Evolutionary conservation across 2,797 vertebrate species (phyloP).

Genomic region (Aplochiton taeniatus): DNA sequence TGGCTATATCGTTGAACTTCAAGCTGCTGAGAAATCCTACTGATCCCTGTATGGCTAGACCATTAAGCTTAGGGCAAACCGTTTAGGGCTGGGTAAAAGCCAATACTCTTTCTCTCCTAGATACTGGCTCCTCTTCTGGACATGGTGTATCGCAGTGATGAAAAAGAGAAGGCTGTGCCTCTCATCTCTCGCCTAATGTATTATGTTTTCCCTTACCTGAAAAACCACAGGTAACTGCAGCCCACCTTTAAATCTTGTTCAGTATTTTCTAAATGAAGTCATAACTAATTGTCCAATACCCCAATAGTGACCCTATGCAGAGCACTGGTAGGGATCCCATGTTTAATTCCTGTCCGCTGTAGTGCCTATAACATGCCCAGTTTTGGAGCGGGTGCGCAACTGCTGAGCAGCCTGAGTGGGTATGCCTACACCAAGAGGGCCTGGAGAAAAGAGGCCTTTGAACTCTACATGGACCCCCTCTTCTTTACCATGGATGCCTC

Average conservation of each 20-base stretch:
- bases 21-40: too few species aligned
- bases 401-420: conserved; percentile 92
- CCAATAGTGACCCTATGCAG: too few species aligned
- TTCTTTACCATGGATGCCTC: conserved; percentile 96
- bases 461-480: conserved; percentile 93
- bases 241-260: not conserved
- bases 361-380: conserved; percentile 95
- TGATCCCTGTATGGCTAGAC: too few species aligned
- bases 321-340: too few species aligned
- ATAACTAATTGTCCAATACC: too few species aligned
- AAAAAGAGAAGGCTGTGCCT: conserved; percentile 95
- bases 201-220: conserved; percentile 93
- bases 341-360: not conserved
- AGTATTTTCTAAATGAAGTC: not conserved
- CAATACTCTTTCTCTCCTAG: conserved; percentile 39
- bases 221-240: conserved; percentile 88
- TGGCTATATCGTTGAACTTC: too few species aligned
- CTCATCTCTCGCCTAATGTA: conserved; percentile 93
- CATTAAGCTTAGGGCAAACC: too few species aligned
- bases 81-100: too few species aligned
- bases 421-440: conserved; percentile 96
- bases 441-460: conserved; percentile 95
- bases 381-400: conserved; percentile 89
- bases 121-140: conserved; percentile 90
- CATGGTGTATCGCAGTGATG: conserved; percentile 96